phyloP scores from a whole-genome alignment of 2,888 invertebrate species.

The Ptilodon capucinus region DNA sequence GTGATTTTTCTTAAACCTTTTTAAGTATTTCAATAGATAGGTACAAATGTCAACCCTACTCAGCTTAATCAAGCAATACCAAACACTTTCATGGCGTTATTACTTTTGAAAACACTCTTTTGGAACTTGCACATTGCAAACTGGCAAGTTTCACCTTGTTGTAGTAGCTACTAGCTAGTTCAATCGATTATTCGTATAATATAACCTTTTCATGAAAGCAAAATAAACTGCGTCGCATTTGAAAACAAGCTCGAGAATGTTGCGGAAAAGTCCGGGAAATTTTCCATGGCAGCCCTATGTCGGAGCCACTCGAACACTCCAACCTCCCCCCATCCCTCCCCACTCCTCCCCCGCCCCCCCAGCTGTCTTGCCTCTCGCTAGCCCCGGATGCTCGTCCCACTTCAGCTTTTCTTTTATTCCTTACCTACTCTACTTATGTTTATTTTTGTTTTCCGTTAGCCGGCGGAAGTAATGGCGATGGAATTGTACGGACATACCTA shows the following conservation, averaged over 20 bases:
- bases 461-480: constrained; percentile 74
- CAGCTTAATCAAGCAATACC: too few species aligned
- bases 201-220: too few species aligned
- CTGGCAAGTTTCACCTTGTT: too few species aligned
- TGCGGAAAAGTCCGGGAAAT: constrained; percentile 44
- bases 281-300: background rate
- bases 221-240: background rate
- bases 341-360: constrained; percentile 30
- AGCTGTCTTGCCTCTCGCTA: constrained; percentile 53
- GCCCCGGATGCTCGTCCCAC: constrained; percentile 74
- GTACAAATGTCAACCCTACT: too few species aligned
- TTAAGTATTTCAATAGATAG: too few species aligned
- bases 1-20: too few species aligned
- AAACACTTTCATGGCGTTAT: too few species aligned
- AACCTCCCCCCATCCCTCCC: constrained; percentile 24
- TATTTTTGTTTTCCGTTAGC: constrained; percentile 81
- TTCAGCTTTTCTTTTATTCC: constrained; percentile 78
- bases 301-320: constrained; percentile 41
- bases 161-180: too few species aligned
- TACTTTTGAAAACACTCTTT: too few species aligned
- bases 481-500: constrained; percentile 50
- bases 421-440: constrained; percentile 75
- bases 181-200: too few species aligned
- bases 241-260: background rate
- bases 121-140: too few species aligned